These are phyloP conservation scores for Amyelois transitella DNA, from an alignment of 1,140 invertebrate genomes.

Conservation along the genomic window DNA sequence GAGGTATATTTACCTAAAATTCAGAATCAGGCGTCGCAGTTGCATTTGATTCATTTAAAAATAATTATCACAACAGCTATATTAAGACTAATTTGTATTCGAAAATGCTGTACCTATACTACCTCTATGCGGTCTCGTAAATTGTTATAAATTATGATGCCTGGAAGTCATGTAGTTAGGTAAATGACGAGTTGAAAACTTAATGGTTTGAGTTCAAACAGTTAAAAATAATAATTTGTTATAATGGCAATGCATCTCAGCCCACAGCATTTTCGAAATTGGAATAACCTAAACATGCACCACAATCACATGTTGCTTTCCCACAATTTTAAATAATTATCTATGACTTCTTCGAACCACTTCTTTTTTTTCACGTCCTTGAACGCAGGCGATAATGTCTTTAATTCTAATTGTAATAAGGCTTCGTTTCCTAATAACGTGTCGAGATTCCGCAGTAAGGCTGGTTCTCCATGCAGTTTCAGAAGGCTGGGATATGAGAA, in stretches of 20 bases:
- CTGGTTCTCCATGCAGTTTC: slow-evolving; percentile 85
- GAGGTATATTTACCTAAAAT: no score
- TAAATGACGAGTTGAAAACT: no score
- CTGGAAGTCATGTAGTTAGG: no score
- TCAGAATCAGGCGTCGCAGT: background rate
- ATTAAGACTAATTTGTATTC: background rate
- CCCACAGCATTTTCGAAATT: slow-evolving; percentile 1
- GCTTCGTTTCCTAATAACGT: slow-evolving; percentile 86
- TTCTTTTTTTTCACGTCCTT: slow-evolving; percentile 80
- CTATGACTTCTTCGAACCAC: slow-evolving; percentile 90
- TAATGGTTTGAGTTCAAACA: background rate
- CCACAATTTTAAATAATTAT: slow-evolving; percentile 91
- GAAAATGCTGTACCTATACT: background rate
- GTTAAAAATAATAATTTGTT: background rate
- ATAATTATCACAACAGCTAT: background rate
- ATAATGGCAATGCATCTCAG: background rate
- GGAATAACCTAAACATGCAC: background rate
- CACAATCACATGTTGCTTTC: slow-evolving; percentile 85
- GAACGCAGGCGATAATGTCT: slow-evolving; percentile 84
- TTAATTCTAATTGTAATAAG: slow-evolving; percentile 85
- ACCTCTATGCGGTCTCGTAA: background rate
- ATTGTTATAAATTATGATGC: no score
- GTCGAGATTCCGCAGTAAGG: slow-evolving; percentile 81
- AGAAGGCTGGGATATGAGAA: slow-evolving; percentile 86
- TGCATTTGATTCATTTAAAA: background rate